Evolutionary conservation across 2,113 vertebrate genomes (phyloP).

Genomic region (Pithys albifrons): DNA sequence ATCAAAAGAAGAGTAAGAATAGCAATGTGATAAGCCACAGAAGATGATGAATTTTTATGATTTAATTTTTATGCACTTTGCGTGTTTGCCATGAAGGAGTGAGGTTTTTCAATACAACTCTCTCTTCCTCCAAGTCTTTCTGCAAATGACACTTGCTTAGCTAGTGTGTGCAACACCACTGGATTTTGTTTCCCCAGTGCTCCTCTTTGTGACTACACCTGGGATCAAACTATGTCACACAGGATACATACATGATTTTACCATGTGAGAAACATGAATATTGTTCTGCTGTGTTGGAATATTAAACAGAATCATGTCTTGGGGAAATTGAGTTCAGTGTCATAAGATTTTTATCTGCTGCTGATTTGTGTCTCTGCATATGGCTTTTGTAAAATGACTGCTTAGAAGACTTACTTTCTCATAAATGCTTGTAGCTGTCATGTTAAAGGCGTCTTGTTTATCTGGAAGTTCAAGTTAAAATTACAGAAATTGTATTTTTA

Average conservation of each 20-base stretch:
- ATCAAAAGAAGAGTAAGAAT: background rate
- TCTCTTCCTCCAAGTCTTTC: background rate
- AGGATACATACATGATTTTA: background rate
- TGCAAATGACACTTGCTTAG: background rate
- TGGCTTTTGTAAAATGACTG: conserved; percentile 11
- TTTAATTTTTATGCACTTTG: background rate
- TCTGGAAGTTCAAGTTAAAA: background rate
- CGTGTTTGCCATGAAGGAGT: background rate
- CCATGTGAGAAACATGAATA: background rate
- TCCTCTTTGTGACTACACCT: background rate
- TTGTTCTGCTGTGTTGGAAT: background rate
- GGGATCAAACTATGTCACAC: background rate
- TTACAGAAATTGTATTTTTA: background rate
- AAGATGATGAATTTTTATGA: background rate
- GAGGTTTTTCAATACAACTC: background rate
- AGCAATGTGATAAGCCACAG: background rate
- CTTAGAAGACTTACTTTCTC: background rate
- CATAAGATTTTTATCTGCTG: background rate
- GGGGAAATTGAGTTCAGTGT: background rate
- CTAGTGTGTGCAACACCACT: background rate
- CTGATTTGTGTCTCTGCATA: background rate
- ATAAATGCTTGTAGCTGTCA: background rate
- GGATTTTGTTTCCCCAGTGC: background rate
- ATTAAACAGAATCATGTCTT: background rate
- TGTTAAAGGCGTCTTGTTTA: conserved; percentile 25